Evolutionary conservation across 2,888 invertebrate species (phyloP).

Genomic region (Macrophya annulata): DNA sequence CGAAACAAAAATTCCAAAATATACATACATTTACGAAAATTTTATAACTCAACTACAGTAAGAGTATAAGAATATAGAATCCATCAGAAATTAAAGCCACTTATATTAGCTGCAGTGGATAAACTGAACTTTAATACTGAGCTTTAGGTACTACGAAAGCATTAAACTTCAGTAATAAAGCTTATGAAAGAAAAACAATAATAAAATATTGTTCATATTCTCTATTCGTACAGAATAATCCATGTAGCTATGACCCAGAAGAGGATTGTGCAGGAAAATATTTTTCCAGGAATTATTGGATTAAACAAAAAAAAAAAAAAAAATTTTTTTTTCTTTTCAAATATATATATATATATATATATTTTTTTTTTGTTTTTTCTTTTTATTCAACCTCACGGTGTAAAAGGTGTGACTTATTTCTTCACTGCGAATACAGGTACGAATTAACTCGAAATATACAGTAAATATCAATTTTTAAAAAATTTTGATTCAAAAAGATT

Average conservation of each 20-base stretch:
- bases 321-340: no score
- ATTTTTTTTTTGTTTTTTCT: no score
- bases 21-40: neutral
- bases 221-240: neutral
- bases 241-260: neutral
- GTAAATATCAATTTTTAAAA: no score
- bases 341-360: no score
- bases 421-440: no score
- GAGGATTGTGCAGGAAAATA: neutral
- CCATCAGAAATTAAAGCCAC: neutral
- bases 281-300: neutral
- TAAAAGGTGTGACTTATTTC: no score
- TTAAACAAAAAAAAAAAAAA: neutral
- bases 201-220: neutral
- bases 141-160: constrained; percentile 5
- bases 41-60: no score
- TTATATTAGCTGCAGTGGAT: neutral
- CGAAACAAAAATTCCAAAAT: neutral
- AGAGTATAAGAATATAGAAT: no score
- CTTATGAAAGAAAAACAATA: neutral
- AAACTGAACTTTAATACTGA: neutral
- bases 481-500: no score
- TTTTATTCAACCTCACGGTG: no score
- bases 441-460: no score
- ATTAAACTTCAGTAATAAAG: constrained; percentile 18